Evolutionary conservation across 2,888 invertebrate species (phyloP).

Genomic region (Ichneumoninae sp.): DNA sequence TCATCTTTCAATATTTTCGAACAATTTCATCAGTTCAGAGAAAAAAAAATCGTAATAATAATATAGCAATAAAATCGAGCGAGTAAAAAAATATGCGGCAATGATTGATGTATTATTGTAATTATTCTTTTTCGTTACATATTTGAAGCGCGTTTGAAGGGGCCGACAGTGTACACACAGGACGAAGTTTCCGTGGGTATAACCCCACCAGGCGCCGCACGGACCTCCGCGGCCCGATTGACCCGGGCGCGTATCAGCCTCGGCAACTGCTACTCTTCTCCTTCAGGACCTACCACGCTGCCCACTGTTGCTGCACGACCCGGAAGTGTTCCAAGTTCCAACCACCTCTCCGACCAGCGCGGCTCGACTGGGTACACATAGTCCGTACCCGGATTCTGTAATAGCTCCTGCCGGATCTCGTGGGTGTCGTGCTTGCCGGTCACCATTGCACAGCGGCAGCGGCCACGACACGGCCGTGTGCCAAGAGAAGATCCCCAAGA

Average conservation of each 20-base stretch:
- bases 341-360: background rate
- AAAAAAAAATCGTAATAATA: background rate
- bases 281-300: background rate
- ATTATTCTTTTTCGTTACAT: background rate
- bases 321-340: background rate
- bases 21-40: too few relatives aligned
- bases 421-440: constrained; percentile 15
- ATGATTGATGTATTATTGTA: background rate
- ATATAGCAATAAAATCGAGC: background rate
- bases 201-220: background rate
- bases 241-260: constrained; percentile 11
- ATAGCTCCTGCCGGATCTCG: constrained; percentile 56
- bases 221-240: background rate
- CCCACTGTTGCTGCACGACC: background rate
- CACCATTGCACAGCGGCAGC: constrained; percentile 34
- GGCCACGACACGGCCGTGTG: constrained; percentile 68
- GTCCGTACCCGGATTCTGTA: constrained; percentile 1
- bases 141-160: background rate
- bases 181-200: background rate
- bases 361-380: background rate
- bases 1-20: too few relatives aligned
- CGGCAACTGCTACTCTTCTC: background rate
- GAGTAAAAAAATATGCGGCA: background rate
- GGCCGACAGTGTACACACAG: background rate
- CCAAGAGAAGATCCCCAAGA: constrained; percentile 57